Conservation (phyloP, 2,797 vertebrate genomes). For the Monodelphis domestica region DNA sequence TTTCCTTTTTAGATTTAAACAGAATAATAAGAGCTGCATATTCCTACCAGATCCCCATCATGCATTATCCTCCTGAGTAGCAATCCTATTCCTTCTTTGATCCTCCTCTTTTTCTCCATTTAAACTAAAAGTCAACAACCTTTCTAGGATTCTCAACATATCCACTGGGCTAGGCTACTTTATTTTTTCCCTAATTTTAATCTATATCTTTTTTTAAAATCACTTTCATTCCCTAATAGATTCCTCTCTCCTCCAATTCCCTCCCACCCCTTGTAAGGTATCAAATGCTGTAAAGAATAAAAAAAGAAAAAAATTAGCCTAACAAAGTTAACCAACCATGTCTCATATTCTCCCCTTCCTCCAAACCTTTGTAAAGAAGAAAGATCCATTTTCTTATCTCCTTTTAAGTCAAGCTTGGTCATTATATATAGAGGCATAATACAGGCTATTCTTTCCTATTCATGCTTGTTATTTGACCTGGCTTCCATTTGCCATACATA, state of each 20-base stretch:
- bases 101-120: not conserved
- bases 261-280: not conserved
- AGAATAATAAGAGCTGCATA: not conserved
- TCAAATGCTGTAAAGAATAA: not conserved
- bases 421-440: not conserved
- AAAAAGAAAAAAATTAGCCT: not conserved
- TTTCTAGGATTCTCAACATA: not conserved
- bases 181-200: not conserved
- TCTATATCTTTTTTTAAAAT: not conserved
- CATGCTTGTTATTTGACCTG: not conserved
- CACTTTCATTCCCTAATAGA: not conserved
- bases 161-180: not conserved
- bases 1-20: not conserved
- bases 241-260: not conserved
- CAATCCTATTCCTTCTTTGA: not conserved
- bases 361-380: not conserved
- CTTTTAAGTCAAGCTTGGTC: not conserved
- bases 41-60: not conserved
- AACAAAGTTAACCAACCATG: not conserved
- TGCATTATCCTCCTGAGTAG: not conserved
- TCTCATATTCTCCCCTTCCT: not conserved
- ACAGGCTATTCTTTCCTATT: not conserved
- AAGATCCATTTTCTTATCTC: not conserved
- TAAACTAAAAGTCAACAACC: not conserved
- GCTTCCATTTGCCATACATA: not conserved